phyloP scores from a whole-genome alignment of 2,113 vertebrate genomes.

The Pipa parva region DNA sequence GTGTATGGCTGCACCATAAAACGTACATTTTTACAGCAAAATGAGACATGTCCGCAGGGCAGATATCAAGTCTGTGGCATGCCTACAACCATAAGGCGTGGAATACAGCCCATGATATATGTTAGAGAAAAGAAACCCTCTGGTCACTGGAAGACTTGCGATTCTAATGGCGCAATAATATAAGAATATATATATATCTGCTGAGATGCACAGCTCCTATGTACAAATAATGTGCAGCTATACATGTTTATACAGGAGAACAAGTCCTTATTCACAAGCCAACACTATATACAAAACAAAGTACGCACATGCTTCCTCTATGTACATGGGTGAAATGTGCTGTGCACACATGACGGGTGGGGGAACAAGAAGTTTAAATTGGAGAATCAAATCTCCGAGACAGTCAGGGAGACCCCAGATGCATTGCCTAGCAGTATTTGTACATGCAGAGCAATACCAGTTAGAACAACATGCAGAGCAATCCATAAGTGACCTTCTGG shows the following conservation, averaged over 20 bases:
- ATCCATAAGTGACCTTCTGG: neutral
- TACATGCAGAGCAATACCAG: constrained; percentile 1
- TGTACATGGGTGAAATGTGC: constrained; percentile 24
- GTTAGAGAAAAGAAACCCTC: no score
- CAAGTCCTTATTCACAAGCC: neutral
- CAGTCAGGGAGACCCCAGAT: neutral
- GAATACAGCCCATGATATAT: neutral
- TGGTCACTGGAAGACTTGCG: constrained; percentile 39
- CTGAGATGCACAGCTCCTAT: constrained; percentile 11
- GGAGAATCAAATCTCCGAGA: neutral
- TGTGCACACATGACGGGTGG: no score
- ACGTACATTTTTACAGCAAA: no score
- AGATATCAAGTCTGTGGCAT: neutral
- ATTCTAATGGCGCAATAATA: constrained; percentile 39
- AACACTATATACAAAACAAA: constrained; percentile 22
- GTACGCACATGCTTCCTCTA: constrained; percentile 27
- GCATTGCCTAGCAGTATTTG: neutral
- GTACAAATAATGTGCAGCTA: constrained; percentile 33
- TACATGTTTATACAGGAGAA: constrained; percentile 28
- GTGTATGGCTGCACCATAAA: no score
- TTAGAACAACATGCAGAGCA: neutral
- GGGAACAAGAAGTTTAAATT: neutral
- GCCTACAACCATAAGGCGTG: constrained; percentile 9
- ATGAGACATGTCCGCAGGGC: no score
- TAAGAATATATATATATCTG: constrained; percentile 17